These are phyloP conservation scores for Thymallus thymallus DNA, from an alignment of 2,113 vertebrate species.

Conservation along the genomic window DNA sequence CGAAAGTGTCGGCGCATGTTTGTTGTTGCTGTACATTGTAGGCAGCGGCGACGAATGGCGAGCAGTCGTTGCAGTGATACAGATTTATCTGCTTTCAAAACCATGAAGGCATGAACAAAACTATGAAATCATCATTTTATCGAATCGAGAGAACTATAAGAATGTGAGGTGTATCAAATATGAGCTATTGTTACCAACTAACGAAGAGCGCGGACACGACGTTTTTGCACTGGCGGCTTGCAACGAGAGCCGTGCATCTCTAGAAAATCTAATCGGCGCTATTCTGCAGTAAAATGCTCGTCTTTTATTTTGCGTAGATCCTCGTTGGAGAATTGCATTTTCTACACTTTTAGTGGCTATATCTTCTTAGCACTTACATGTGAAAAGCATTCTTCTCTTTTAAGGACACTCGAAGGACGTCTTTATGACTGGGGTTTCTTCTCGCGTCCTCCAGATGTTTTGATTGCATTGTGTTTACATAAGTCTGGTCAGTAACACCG, in stretches of 20 bases:
- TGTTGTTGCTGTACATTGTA: too few relatives aligned
- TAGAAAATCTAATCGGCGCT: background rate
- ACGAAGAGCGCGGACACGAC: too few relatives aligned
- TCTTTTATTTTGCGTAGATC: background rate
- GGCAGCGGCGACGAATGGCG: too few relatives aligned
- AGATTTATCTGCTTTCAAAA: background rate
- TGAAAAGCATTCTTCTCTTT: background rate
- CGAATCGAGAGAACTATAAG: background rate
- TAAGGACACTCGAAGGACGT: slow-evolving; percentile 33
- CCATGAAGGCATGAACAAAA: background rate
- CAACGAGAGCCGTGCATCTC: background rate
- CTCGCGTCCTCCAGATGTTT: slow-evolving; percentile 4
- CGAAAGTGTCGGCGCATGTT: too few relatives aligned
- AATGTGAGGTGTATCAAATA: background rate
- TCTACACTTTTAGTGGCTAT: background rate
- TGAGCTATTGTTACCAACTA: too few relatives aligned
- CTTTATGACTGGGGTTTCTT: background rate
- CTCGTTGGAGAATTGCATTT: background rate
- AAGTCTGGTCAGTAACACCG: background rate
- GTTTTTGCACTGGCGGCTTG: background rate
- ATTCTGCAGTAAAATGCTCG: background rate
- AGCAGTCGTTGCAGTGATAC: too few relatives aligned
- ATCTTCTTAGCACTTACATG: background rate
- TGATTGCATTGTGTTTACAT: slow-evolving; percentile 18
- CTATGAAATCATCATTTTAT: background rate